A percentile compares a stretch with the other conserved stretches of the same genome.
Conservation (phyloP, 2,797 vertebrate species). For the Enoplosus armatus region DNA sequence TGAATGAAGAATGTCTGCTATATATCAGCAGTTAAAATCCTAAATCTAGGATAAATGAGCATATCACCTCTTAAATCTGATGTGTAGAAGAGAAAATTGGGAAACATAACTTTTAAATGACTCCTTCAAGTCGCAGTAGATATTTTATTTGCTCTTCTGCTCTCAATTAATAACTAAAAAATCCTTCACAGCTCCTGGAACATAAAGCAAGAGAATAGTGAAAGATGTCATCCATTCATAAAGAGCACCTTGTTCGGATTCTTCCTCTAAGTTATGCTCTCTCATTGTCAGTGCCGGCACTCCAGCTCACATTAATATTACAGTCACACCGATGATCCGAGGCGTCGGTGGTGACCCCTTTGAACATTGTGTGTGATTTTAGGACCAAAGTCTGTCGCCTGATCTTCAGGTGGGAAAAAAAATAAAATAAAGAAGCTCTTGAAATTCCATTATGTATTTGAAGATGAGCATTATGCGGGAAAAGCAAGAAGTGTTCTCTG, state of each 20-base stretch:
- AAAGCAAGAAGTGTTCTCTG: slow-evolving; percentile 70
- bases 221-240: neutral
- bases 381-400: slow-evolving; percentile 37
- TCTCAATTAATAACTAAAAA: neutral
- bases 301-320: slow-evolving; percentile 26
- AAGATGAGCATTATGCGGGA: slow-evolving; percentile 73
- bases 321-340: slow-evolving; percentile 1
- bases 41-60: neutral
- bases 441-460: slow-evolving; percentile 72
- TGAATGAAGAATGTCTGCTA: neutral
- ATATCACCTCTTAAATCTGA: neutral
- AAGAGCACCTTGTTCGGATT: slow-evolving; percentile 6
- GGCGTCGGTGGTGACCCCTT: slow-evolving; percentile 24
- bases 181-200: neutral
- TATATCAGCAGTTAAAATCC: neutral
- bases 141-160: neutral
- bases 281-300: slow-evolving; percentile 9
- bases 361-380: slow-evolving; percentile 48
- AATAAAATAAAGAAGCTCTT: slow-evolving; percentile 29
- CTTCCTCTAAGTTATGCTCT: neutral
- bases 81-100: neutral
- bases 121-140: neutral
- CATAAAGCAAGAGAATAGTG: neutral
- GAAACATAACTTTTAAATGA: neutral
- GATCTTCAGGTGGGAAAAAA: slow-evolving; percentile 53